Evolutionary conservation across 30 jellyfish, hydroid and myxozoan genomes (phyloP).

Genomic region (Aurelia aurita): DNA sequence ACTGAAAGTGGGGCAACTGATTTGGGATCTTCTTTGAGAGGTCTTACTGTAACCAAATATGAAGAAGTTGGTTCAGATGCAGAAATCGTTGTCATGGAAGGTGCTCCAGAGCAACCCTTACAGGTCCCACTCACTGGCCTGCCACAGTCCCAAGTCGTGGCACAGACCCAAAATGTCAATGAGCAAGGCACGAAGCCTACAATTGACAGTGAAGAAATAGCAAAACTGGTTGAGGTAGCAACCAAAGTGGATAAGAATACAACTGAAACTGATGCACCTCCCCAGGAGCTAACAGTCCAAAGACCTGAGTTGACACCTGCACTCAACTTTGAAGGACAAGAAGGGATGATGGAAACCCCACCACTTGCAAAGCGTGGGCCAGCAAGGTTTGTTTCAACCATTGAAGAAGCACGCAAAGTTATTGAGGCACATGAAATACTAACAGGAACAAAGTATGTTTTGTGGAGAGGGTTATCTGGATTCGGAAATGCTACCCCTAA

Average conservation of each 20-base stretch:
- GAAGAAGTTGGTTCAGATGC: slow-evolving; percentile 16
- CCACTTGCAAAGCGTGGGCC: slow-evolving; percentile 3
- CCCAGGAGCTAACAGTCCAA: neutral
- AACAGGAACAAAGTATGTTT: slow-evolving; percentile 63
- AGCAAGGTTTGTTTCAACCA: slow-evolving; percentile 37
- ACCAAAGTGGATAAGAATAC: slow-evolving; percentile 25
- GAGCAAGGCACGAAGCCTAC: slow-evolving; percentile 1
- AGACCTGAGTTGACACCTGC: neutral
- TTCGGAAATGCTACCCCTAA: slow-evolving; percentile 47
- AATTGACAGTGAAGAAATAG: slow-evolving; percentile 56
- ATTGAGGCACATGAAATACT: slow-evolving; percentile 65
- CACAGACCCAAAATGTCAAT: neutral
- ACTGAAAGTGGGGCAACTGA: neutral
- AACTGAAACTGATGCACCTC: neutral
- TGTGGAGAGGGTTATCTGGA: slow-evolving; percentile 60
- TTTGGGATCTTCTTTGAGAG: neutral
- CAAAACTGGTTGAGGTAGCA: slow-evolving; percentile 63
- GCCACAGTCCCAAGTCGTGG: neutral
- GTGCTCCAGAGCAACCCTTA: neutral
- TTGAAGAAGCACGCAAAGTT: slow-evolving; percentile 56
- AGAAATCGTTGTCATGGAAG: slow-evolving; percentile 21
- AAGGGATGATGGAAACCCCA: neutral
- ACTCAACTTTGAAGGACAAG: neutral
- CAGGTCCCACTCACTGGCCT: neutral
- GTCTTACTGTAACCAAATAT: neutral